phyloP scores from a whole-genome alignment of 2,797 vertebrate species.

The Anguilla megastoma region DNA sequence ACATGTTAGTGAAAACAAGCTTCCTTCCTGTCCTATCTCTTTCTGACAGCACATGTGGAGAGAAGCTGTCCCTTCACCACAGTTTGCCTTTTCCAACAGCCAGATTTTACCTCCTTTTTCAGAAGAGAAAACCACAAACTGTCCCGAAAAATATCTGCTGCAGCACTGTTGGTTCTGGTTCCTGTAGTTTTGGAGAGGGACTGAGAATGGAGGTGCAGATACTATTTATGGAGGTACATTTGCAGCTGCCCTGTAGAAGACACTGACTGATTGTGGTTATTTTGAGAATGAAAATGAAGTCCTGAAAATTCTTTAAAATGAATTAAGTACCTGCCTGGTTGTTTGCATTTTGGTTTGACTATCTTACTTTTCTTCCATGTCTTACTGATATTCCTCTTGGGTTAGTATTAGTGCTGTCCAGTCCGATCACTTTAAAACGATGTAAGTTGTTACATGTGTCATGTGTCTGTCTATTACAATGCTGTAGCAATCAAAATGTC shows the following conservation, averaged over 20 bases:
- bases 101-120: neutral
- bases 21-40: neutral
- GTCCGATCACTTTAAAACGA: neutral
- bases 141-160: neutral
- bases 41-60: neutral
- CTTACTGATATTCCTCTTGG: neutral
- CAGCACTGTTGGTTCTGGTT: neutral
- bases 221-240: slow-evolving; percentile 8
- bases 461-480: neutral
- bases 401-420: neutral
- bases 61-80: neutral
- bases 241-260: neutral
- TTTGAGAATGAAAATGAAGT: neutral
- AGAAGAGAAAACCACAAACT: neutral
- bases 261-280: slow-evolving; percentile 9
- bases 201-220: slow-evolving; percentile 14
- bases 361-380: neutral
- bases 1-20: neutral
- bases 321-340: neutral
- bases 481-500: neutral
- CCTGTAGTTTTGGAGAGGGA: neutral
- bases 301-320: neutral
- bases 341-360: neutral
- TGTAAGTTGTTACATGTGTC: neutral
- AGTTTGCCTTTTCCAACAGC: slow-evolving; percentile 29